These are phyloP conservation scores for Lepilemur septentrionalis DNA, from an alignment of 2,797 vertebrate genomes.

Conservation along the genomic window DNA sequence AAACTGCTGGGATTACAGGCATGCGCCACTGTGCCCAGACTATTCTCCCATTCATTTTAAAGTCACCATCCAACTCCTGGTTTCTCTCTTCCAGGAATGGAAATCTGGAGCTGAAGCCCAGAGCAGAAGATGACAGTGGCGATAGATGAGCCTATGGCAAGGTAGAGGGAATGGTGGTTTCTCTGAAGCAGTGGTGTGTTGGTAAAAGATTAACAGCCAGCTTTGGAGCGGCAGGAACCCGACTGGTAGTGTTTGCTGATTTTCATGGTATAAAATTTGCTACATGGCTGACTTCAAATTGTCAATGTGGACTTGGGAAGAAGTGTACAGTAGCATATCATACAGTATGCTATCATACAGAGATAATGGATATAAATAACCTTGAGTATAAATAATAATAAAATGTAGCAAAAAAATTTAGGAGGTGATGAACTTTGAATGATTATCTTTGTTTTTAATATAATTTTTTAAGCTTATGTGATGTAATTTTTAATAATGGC, in stretches of 20 bases:
- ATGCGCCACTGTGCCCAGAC: not conserved
- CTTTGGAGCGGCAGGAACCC: not conserved
- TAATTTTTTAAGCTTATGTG: not conserved
- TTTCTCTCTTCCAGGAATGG: not conserved
- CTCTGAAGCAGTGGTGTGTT: not conserved
- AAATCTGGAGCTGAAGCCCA: conserved; percentile 8
- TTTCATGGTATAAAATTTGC: not conserved
- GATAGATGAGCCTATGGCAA: not conserved
- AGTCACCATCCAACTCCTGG: not conserved
- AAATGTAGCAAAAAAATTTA: not conserved
- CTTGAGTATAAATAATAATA: not conserved
- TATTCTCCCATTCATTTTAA: not conserved
- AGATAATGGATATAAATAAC: not conserved
- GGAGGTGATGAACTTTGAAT: not conserved
- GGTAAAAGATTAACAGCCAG: not conserved
- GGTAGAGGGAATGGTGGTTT: not conserved
- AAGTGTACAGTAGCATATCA: not conserved
- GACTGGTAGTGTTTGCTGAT: not conserved
- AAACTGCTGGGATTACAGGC: not conserved
- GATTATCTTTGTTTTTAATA: not conserved
- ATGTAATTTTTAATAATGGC: not conserved
- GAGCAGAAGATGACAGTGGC: not conserved
- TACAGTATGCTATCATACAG: not conserved
- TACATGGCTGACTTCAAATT: not conserved
- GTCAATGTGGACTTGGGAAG: not conserved